A percentile compares a stretch with the other conserved stretches of the same genome.
These are phyloP conservation scores for Pediacus dermestoides DNA, from an alignment of 2,888 invertebrate genomes.

Conservation along the genomic window DNA sequence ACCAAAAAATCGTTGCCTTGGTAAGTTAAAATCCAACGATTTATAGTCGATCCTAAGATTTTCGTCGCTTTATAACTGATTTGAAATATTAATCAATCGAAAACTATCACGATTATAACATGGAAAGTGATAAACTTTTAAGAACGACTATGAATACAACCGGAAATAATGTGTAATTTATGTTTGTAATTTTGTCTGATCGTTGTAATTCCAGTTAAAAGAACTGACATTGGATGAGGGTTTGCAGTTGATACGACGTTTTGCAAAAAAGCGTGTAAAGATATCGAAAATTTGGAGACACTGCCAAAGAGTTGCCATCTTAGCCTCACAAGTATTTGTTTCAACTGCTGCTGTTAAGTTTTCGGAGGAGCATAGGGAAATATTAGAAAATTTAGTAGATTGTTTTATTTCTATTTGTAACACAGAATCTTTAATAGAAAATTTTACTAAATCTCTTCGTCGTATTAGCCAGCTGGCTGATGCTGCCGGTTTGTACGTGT, in stretches of 20 bases:
- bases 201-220: slow-evolving; percentile 51
- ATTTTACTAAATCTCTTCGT: slow-evolving; percentile 42
- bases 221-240: slow-evolving; percentile 55
- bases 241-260: slow-evolving; percentile 54
- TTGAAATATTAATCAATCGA: no score
- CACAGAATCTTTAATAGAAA: slow-evolving; percentile 35
- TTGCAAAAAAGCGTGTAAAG: slow-evolving; percentile 49
- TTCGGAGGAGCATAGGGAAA: slow-evolving; percentile 41
- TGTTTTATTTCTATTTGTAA: slow-evolving; percentile 46
- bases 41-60: no score
- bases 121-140: no score
- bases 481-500: slow-evolving; percentile 67
- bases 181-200: slow-evolving; percentile 7
- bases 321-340: slow-evolving; percentile 56
- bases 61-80: no score
- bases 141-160: no score
- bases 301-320: slow-evolving; percentile 54
- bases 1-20: slow-evolving; percentile 53
- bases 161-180: slow-evolving; percentile 14
- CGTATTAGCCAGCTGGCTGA: slow-evolving; percentile 54
- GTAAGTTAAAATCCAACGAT: slow-evolving; percentile 35
- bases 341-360: slow-evolving; percentile 56
- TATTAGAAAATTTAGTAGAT: slow-evolving; percentile 44
- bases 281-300: slow-evolving; percentile 56
- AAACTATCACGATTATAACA: no score